A percentile compares a stretch with the other conserved stretches of the same genome.
phyloP scores from a whole-genome alignment of 2,888 invertebrate species.

The Lysandra bellargus region DNA sequence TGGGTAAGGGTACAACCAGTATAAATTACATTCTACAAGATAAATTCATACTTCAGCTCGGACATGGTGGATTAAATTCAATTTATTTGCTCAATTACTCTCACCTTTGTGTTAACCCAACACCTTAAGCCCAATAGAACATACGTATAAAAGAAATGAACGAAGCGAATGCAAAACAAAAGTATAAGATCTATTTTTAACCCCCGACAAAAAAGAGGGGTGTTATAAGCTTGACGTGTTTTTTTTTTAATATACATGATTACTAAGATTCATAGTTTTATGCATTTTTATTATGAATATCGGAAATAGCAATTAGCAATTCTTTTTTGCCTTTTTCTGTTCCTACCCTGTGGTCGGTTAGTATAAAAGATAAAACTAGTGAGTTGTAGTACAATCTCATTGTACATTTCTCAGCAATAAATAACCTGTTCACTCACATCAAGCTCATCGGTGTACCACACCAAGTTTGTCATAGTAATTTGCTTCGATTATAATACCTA shows the following conservation, averaged over 20 bases:
- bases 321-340: conserved; percentile 40
- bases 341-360: conserved; percentile 31
- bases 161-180: not conserved
- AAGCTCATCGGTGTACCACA: not conserved
- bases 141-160: not conserved
- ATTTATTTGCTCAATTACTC: conserved; percentile 33
- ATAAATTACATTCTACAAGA: conserved; percentile 42
- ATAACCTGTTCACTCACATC: not conserved
- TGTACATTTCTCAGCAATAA: not conserved
- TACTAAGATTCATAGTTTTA: conserved; percentile 6
- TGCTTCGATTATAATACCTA: not conserved
- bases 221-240: not conserved
- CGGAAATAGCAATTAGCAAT: conserved; percentile 33
- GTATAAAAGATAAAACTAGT: conserved; percentile 35
- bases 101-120: conserved; percentile 25
- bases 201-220: too few species aligned
- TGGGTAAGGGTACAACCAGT: conserved; percentile 39
- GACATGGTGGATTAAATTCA: conserved; percentile 35
- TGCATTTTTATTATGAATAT: conserved; percentile 31
- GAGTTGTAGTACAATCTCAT: conserved; percentile 32
- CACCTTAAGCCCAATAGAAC: conserved; percentile 32
- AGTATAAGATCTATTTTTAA: not conserved
- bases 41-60: conserved; percentile 40
- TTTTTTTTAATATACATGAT: not conserved
- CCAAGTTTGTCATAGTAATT: conserved; percentile 3